Base-by-base conservation (phyloP, 2,797 vertebrate species). In the Tiaroga cobitis region DNA sequence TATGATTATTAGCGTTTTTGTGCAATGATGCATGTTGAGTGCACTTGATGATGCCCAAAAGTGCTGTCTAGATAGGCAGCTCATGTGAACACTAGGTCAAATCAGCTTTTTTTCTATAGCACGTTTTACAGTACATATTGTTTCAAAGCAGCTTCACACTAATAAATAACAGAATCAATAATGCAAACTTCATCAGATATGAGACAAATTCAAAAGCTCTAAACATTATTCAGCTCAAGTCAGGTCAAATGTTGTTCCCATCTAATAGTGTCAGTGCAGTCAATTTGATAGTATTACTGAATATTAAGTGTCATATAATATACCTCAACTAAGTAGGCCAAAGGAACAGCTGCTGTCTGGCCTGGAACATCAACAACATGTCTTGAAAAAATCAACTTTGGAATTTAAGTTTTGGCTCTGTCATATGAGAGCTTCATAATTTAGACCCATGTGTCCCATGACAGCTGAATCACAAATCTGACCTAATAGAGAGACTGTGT, bases 381-480 rank as follows among this genome's bases (percentile, higher is more conserved):
- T 39, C 81, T 5, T 21, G 34, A 83, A 74, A 32, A 29, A 86
- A 90, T 86, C 2, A 82, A 68, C 5, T 8, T 4, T 21, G 85
- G 63, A 81, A 70, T 91, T 87, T 89, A 32, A 83, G 18, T 89
- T 68, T 84, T 86, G 63, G 54, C 80, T 43, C 18, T 63, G 75
- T 65, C 46, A 80, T 75, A 65, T 70, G 85, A 43, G 21, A 37
- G 26, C 56, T 80, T 49, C 46, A 49, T 49, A 24, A 41, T 51
- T 56, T 46, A 5, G 16, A 65, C 5, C 18, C 81, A 56, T 75
- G 75, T 46, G 34, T 85, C 46, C 39, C 8, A 18, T 39, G 63
- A 87, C 92, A 91, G 91, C 92, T 92, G 90, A 32, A 16, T 86
- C 86, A 89, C 46, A 89, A 7, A 29, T 49, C 82, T 83, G 76